Conservation (phyloP, 2,888 invertebrate species). For the Cosmia pyralina region DNA sequence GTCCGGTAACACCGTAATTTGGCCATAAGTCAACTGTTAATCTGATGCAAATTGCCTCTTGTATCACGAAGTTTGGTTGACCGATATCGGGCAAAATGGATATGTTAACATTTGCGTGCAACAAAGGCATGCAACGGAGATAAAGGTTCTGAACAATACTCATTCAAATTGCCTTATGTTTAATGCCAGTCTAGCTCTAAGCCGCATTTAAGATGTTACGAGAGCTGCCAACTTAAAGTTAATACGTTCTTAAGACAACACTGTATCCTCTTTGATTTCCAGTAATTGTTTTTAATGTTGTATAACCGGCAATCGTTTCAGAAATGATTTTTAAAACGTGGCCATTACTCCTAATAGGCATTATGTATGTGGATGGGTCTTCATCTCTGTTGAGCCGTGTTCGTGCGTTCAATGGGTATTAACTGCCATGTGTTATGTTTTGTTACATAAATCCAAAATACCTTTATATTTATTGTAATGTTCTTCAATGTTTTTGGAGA, state of each 20-base stretch:
- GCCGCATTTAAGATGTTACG: conserved; percentile 17
- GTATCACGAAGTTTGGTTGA: conserved; percentile 60
- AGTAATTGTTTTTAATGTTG: conserved; percentile 53
- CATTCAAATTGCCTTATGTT: conserved; percentile 19
- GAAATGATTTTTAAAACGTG: conserved; percentile 57
- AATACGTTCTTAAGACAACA: conserved; percentile 22
- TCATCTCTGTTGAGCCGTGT: conserved; percentile 27
- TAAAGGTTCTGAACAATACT: conserved; percentile 36
- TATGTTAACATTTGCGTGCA: conserved; percentile 45
- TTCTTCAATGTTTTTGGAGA: conserved; percentile 36
- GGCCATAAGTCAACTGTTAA: conserved; percentile 80
- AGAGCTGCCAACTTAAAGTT: conserved; percentile 10
- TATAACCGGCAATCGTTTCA: conserved; percentile 53
- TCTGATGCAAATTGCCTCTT: conserved; percentile 81
- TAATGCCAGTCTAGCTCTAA: conserved; percentile 24
- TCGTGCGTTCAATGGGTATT: conserved; percentile 44
- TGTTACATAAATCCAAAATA: conserved; percentile 57
- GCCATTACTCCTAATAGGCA: conserved; percentile 58
- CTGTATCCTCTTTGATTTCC: conserved; percentile 35
- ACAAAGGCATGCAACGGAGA: conserved; percentile 33
- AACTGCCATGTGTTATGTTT: conserved; percentile 44
- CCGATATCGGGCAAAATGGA: conserved; percentile 55
- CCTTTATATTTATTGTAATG: conserved; percentile 30
- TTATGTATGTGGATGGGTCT: conserved; percentile 58
- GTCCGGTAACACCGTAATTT: conserved; percentile 73